Conservation (phyloP, 2,113 vertebrate genomes). For the Myrmecobius fasciatus region DNA sequence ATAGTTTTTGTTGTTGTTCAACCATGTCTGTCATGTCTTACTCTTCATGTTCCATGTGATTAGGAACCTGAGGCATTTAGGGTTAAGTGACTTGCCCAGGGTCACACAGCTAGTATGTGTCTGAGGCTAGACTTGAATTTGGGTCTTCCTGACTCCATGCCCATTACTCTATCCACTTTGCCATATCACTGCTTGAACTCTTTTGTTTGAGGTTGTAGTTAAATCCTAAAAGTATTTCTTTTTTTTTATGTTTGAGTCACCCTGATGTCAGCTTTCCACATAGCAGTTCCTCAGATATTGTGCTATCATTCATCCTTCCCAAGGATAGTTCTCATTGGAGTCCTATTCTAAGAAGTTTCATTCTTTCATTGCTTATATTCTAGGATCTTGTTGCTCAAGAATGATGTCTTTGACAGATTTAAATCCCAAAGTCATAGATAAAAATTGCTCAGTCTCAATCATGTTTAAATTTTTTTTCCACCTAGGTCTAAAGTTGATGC, state of each 20-base stretch:
- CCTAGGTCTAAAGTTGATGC: background rate
- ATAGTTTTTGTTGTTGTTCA: background rate
- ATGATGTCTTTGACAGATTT: background rate
- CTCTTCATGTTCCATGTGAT: background rate
- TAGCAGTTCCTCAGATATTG: background rate
- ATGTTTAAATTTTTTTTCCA: background rate
- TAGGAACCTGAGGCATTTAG: background rate
- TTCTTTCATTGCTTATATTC: background rate
- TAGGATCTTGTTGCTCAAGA: background rate
- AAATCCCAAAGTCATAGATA: background rate
- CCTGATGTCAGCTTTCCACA: background rate
- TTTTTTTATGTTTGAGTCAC: background rate
- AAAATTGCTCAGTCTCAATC: background rate
- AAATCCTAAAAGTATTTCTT: background rate
- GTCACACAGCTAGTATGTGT: background rate
- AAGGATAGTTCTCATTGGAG: background rate
- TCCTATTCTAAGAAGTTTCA: background rate
- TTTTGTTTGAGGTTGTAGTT: background rate
- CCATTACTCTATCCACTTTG: background rate
- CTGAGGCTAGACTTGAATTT: background rate
- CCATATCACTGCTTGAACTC: background rate
- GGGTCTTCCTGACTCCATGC: background rate
- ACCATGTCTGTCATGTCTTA: background rate
- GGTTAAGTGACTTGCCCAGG: background rate
- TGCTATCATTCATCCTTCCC: background rate